phyloP scores from a whole-genome alignment of 2,113 vertebrate genomes.

The zebrafish (Danio rerio) region DNA sequence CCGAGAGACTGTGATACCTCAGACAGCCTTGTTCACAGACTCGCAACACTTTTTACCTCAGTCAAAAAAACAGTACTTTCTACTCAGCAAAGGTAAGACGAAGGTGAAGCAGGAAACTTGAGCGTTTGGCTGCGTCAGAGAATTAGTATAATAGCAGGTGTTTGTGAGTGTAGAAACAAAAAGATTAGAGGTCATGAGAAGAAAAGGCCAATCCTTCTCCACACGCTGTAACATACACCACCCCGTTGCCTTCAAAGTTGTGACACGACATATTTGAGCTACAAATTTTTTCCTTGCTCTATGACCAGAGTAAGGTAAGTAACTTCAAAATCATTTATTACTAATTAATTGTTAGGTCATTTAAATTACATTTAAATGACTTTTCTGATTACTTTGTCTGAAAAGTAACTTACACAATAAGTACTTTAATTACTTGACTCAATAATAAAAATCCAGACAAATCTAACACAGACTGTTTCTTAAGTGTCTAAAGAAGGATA shows the following conservation, averaged over 20 bases:
- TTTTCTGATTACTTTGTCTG: too few relatives aligned
- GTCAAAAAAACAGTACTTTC: neutral
- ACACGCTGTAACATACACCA: neutral
- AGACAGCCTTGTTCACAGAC: constrained; percentile 3
- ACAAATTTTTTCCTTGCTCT: neutral
- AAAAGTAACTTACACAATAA: too few relatives aligned
- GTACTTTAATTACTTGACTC: too few relatives aligned
- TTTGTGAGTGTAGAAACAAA: neutral
- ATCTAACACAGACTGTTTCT: too few relatives aligned
- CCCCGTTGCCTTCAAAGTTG: neutral
- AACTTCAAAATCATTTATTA: too few relatives aligned
- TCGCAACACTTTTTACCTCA: neutral
- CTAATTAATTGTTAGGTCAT: too few relatives aligned
- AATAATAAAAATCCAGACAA: too few relatives aligned
- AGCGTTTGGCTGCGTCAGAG: neutral
- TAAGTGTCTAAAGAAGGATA: too few relatives aligned
- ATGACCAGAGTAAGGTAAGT: too few relatives aligned
- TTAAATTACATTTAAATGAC: too few relatives aligned
- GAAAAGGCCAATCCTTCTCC: neutral
- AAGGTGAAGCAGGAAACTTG: neutral
- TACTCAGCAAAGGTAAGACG: neutral
- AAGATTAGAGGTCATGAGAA: neutral
- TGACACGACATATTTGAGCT: neutral
- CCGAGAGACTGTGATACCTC: constrained; percentile 1
- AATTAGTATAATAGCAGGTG: neutral